Evolutionary conservation across 92 coral and sea anemone genomes (phyloP), one percentile per base, ranked within the genome.

Genomic region (Hydrozoanthus gracilis): DNA sequence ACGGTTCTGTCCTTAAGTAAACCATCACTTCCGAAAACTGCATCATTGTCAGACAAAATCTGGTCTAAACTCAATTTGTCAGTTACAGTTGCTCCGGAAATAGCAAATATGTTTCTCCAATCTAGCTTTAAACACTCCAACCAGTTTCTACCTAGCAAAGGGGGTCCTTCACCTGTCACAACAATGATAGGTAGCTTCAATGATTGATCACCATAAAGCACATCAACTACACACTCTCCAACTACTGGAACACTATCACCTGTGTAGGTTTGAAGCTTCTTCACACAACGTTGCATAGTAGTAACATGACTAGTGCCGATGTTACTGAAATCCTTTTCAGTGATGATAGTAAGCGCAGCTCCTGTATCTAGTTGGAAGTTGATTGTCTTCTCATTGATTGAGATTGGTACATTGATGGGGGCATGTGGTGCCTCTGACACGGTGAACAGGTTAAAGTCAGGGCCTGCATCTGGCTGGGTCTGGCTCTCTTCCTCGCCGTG

Each of bases 311-410:
- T 52, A 52, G 58, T 52, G 58, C 58, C 58, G 52, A 84, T 39
- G 6, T 51, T 71, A 48, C 72, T 44, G 39, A 71, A 84, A 4
- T 51, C 35, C 56, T 70, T 71, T 67, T 87, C 55, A 45, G 71
- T 56, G 18, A 87, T 27, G 54, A 84, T 82, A 3, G 89, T 51
- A 56, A 77, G 49, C 45, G 91, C 85, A 15, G 89, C 89, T 11
- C 84, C 91, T 39, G 78, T 88, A 72, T 83, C 84, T 44, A 82
- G 60, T 83, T 88, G 83, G 89, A 88, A 72, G 18, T 8, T 54
- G 8, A 72, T 69, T 61, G 79, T 65, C 50, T 61, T 48, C 46
- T 86, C 87, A 50, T 55, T 86, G 8, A 86, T 8, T 86, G 46
- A 15, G 77, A 83, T 61, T 49, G 87, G 58, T 74, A 83, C 80